Evolutionary conservation across 2,113 vertebrate species (phyloP), one percentile per base, ranked within the genome.

Genomic region (Oreochromis niloticus): DNA sequence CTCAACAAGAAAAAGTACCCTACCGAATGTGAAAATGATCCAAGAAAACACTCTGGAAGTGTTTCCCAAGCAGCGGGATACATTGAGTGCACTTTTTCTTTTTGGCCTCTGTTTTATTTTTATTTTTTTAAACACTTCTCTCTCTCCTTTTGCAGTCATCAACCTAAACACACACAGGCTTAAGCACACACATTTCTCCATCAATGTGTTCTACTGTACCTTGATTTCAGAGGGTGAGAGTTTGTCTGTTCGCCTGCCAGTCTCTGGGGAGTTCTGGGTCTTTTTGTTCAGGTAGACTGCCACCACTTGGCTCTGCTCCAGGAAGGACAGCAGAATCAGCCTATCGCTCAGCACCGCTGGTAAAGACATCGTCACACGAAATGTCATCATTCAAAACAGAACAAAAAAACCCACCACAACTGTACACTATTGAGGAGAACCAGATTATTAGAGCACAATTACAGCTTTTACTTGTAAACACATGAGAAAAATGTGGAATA

Each of bases 251-350:
- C 85, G 59, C 41, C 84, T 96, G 94, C 95, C 97, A 90, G 93
- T 57, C 93, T 98, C 96, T 0, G 95, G 91, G 89, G 97, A 97
- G 94, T 94, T 95, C 94, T 95, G 95, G 88, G 95, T 97, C 96
- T 97, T 98, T 88, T 73, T 95, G 96, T 93, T 86, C 95, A 99
- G 97, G 90, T 97, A 97, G 95, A 99, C 96, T 80, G 97, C 97
- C 85, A 97, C 97, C 91, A 99, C 96, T 56, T 98, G 97, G 95
- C 95, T 98, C 92, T 95, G 96, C 94, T 98, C 97, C 95, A 97
- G 96, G 96, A 99, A 98, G 85, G 97, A 97, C 93, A 99, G 95
- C 93, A 99, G 96, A 91, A 99, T 96, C 95, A 99, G 97, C 95
- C 87, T 95, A 54, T 99, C 98, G 24, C 97, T 96, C 89, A 99